Base-by-base conservation (phyloP, 1,140 invertebrate genomes). In the Drosophila oshimai region DNA sequence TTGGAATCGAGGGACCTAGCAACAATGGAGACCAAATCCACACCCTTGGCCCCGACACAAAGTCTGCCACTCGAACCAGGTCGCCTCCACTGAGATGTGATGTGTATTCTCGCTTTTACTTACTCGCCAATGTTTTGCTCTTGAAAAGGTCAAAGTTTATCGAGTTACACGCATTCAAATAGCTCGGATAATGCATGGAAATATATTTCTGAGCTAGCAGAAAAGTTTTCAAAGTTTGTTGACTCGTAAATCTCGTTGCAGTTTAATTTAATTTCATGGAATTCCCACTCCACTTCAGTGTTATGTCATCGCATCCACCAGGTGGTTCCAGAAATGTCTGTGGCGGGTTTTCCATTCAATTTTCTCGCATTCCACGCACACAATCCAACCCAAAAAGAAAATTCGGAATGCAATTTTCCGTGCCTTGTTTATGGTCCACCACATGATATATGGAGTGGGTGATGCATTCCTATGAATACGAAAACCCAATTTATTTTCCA, bases 81-180 rank as follows among this genome's bases (percentile, higher is more conserved):
- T 26, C 22, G 20, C 39, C 18, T 22, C 12, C 49, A 34, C 49
- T 44, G 36, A 47, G 65, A 61, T 68, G 31, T 36, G 47, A 67
- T 75, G 37, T 60, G 39, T 44, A 55, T 34, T 44, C 17, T 37
- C 6, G 6, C 37, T 45, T 26, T 13, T 10, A 42, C 26, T 62
- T 44, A 28, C 22, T 37, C 31, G 12, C 28, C 20, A 26, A 18
- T 68, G 33, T 46, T 61, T 45, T 58, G 60, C 72, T 51, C 39
- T 37, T 36, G 45, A 54, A 70, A 80, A 81, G 77, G 77, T 81
- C 77, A 81, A 68, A 76, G 77, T 72, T 72, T 28, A 68, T 37
- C 41, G 39, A n/a, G 42, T 70, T 70, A 51, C 37, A 17, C 33
- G 13, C 5, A 7, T 6, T 47, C 29, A 20, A 64, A 39, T n/a